A percentile compares a stretch with the other conserved stretches of the same genome.
These are phyloP conservation scores for Emydocephalus ijimae DNA, from an alignment of 2,113 vertebrate species.

Conservation along the genomic window DNA sequence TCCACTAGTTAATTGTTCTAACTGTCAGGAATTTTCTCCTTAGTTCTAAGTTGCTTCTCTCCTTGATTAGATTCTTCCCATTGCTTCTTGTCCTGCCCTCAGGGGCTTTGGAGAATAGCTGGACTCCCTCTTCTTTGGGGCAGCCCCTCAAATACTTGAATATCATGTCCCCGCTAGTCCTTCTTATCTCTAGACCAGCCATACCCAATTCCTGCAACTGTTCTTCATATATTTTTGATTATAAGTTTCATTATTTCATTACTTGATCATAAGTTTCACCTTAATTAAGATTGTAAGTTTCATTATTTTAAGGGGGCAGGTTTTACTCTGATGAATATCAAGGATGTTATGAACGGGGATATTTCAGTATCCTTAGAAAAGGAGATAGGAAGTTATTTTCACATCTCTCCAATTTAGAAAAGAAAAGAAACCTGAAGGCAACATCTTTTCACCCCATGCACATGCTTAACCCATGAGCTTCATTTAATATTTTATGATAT, in stretches of 20 bases:
- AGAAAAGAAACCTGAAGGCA: conserved; percentile 2
- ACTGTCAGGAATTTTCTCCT: background rate
- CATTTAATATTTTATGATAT: too few species aligned
- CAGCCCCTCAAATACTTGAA: too few species aligned
- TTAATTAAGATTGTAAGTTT: background rate
- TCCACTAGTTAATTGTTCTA: background rate
- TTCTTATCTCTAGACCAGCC: background rate
- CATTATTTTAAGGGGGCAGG: background rate
- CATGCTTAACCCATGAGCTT: background rate
- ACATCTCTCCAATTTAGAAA: conserved; percentile 3
- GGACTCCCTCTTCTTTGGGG: background rate
- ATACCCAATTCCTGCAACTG: background rate
- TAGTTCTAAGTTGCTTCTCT: background rate
- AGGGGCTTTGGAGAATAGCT: background rate
- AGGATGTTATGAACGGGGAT: background rate
- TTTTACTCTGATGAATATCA: background rate
- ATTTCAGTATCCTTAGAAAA: background rate
- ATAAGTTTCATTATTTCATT: background rate
- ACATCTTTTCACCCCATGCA: background rate
- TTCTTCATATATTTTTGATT: background rate
- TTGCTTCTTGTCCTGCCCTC: background rate
- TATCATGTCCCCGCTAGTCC: too few species aligned
- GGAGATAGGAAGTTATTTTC: conserved; percentile 14
- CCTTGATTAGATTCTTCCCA: background rate
- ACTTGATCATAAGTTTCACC: background rate